A percentile compares a stretch with the other conserved stretches of the same genome.
phyloP scores from a whole-genome alignment of 2,888 invertebrate species.

The Polydrusus cervinus region DNA sequence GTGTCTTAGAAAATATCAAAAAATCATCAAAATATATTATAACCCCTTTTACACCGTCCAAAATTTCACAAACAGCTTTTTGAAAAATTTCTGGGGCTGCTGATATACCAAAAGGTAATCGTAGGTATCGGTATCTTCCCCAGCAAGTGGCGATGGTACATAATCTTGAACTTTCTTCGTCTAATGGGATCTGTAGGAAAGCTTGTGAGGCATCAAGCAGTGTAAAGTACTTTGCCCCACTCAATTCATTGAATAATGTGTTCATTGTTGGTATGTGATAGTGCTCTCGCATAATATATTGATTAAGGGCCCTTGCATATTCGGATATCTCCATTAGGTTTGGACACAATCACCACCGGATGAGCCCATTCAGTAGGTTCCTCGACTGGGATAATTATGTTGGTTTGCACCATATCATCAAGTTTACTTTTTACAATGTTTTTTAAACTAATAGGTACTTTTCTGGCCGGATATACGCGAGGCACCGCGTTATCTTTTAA shows the following conservation, averaged over 20 bases:
- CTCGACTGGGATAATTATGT: no score
- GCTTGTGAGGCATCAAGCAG: not conserved
- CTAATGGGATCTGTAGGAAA: no score
- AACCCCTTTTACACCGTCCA: constrained; percentile 38
- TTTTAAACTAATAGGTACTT: no score
- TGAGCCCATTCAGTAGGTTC: not conserved
- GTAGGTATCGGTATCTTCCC: constrained; percentile 43
- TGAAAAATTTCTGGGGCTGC: constrained; percentile 43
- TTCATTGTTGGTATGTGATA: no score
- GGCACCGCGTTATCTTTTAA: no score
- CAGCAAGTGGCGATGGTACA: constrained; percentile 32
- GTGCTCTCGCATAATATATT: not conserved
- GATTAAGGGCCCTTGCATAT: constrained; percentile 51
- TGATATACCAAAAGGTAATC: constrained; percentile 47
- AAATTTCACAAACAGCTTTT: constrained; percentile 30
- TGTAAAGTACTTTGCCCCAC: constrained; percentile 42
- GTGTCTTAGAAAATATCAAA: constrained; percentile 29
- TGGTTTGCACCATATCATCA: no score
- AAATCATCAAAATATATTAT: constrained; percentile 49
- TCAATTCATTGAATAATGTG: constrained; percentile 18
- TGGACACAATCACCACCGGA: constrained; percentile 33
- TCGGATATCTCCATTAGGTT: constrained; percentile 49
- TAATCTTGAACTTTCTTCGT: no score
- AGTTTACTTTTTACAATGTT: no score
- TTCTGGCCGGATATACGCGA: no score